Percentiles rank a stretch among this genome's conserved stretches.
Evolutionary conservation across 2,797 vertebrate species (phyloP).

Genomic region (Semaprochilodus insignis): DNA sequence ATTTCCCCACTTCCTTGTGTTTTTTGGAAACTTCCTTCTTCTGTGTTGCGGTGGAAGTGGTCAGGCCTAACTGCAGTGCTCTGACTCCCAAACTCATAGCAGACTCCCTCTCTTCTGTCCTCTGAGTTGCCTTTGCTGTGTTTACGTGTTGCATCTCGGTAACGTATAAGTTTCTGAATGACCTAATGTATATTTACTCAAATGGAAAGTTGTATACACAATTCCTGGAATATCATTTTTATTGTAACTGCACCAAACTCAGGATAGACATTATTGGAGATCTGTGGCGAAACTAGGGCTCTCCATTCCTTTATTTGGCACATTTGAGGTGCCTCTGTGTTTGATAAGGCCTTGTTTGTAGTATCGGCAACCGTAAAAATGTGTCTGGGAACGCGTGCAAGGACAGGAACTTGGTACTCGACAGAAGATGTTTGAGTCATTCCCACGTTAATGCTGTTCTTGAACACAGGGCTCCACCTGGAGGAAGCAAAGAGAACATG

Average conservation of each 20-base stretch:
- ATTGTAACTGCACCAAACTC: background rate
- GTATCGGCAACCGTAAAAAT: conserved; percentile 70
- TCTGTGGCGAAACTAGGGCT: conserved; percentile 31
- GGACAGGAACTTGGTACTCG: conserved; percentile 78
- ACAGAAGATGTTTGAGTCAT: conserved; percentile 82
- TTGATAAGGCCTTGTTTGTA: conserved; percentile 61
- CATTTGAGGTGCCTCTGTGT: conserved; percentile 53
- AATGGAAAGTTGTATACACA: background rate
- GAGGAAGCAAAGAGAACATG: conserved; percentile 67
- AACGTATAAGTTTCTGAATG: background rate
- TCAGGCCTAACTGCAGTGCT: conserved; percentile 19
- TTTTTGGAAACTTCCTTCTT: conserved; percentile 19
- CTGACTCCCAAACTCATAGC: background rate
- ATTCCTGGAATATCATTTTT: background rate
- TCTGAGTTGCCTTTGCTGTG: background rate
- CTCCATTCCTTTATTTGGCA: conserved; percentile 40
- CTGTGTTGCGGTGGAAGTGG: conserved; percentile 29
- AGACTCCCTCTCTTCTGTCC: conserved; percentile 1
- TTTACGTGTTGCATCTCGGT: conserved; percentile 13
- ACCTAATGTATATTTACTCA: background rate
- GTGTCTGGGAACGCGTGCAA: conserved; percentile 76
- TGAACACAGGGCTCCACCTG: conserved; percentile 72
- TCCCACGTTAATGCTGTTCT: conserved; percentile 60
- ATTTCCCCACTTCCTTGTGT: conserved; percentile 37
- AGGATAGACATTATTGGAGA: background rate